phyloP scores from a whole-genome alignment of 1,140 invertebrate genomes.

The Pogonomyrmex californicus region DNA sequence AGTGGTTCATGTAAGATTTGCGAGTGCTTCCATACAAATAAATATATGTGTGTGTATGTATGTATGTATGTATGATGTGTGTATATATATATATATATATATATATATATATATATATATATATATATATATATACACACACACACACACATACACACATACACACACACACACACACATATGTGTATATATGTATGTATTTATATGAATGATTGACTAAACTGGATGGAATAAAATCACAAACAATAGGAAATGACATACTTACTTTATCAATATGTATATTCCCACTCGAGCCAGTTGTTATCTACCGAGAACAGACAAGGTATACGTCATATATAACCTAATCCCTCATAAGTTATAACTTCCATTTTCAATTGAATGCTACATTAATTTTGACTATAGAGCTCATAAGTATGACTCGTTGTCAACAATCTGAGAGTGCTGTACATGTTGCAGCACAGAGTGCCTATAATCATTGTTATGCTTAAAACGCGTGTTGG shows the following conservation, averaged over 20 bases:
- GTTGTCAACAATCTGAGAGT: conserved; percentile 14
- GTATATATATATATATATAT: conserved; percentile 35
- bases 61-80: too few species aligned
- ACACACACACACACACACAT: conserved; percentile 18
- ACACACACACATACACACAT: background rate
- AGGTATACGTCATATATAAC: conserved; percentile 81
- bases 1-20: conserved; percentile 81
- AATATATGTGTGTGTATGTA: too few species aligned
- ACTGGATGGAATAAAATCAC: conserved; percentile 79
- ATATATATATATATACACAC: too few species aligned
- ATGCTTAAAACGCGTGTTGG: conserved; percentile 43
- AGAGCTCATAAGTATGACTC: conserved; percentile 11
- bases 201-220: conserved; percentile 64
- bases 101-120: conserved; percentile 43
- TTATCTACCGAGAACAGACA: conserved; percentile 84
- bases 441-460: conserved; percentile 4
- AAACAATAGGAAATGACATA: conserved; percentile 83
- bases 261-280: conserved; percentile 84
- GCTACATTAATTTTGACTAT: conserved; percentile 56
- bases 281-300: conserved; percentile 84
- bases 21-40: conserved; percentile 63
- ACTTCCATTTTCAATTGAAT: conserved; percentile 77
- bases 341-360: conserved; percentile 73
- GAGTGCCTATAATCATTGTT: conserved; percentile 30
- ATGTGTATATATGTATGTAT: conserved; percentile 33